Evolutionary conservation across 1,140 invertebrate species (phyloP).

Genomic region (Drosophila ironensis): DNA sequence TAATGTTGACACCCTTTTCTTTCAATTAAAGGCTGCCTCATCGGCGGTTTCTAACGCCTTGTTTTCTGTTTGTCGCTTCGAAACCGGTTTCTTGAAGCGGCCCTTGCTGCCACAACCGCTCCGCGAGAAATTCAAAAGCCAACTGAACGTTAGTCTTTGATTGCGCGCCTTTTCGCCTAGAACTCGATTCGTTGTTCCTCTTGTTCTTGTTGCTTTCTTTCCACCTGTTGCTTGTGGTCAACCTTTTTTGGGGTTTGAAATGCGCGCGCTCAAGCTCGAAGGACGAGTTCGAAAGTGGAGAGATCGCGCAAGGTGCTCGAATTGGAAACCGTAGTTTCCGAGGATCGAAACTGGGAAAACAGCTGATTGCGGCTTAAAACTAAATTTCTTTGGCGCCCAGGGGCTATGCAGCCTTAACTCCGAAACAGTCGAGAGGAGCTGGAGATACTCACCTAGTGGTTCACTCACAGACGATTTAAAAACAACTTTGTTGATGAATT

Average conservation of each 20-base stretch:
- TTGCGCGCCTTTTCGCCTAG: conserved; percentile 57
- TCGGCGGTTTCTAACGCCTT: conserved; percentile 39
- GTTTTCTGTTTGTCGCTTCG: conserved; percentile 11
- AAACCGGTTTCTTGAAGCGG: conserved; percentile 61
- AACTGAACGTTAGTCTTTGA: conserved; percentile 58
- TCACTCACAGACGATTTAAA: neutral
- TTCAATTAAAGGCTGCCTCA: conserved; percentile 44
- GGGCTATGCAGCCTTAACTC: too few species aligned
- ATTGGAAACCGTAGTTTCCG: neutral
- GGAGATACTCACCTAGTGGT: neutral
- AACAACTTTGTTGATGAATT: neutral
- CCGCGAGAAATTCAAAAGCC: conserved; percentile 69
- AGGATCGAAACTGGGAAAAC: neutral
- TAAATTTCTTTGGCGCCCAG: too few species aligned
- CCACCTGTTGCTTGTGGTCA: neutral
- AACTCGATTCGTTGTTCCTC: conserved; percentile 43
- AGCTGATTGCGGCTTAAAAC: neutral
- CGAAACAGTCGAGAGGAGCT: too few species aligned
- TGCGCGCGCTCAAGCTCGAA: neutral
- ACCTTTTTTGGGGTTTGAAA: neutral
- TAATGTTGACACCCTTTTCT: conserved; percentile 59
- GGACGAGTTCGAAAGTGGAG: neutral
- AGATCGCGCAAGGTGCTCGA: neutral
- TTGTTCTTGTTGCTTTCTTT: conserved; percentile 4
- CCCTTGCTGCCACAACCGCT: conserved; percentile 63